Percentiles rank a stretch among this genome's conserved stretches.
phyloP scores from a whole-genome alignment of 2,888 invertebrate genomes.

The Norana najaformis region DNA sequence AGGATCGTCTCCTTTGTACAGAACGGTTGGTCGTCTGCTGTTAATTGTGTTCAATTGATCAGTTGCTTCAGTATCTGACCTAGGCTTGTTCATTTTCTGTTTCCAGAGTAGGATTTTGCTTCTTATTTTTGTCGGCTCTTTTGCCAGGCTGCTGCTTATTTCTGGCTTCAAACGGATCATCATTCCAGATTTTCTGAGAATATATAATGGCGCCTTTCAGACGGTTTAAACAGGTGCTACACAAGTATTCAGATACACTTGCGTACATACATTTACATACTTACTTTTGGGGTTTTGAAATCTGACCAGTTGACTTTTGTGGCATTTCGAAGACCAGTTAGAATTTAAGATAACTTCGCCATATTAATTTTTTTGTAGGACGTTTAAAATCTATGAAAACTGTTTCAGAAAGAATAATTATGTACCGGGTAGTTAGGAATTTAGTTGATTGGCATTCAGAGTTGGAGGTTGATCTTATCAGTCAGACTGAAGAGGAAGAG shows the following conservation, averaged over 20 bases:
- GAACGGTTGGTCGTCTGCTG: slow-evolving; percentile 29
- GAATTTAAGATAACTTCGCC: no score
- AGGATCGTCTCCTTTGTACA: slow-evolving; percentile 49
- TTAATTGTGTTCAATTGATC: background rate
- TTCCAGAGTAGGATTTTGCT: background rate
- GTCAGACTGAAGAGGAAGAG: background rate
- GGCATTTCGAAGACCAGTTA: no score
- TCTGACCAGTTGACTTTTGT: no score
- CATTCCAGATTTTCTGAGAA: background rate
- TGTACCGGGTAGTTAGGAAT: no score
- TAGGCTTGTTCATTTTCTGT: background rate
- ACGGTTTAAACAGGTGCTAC: no score
- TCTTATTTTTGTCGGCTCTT: background rate
- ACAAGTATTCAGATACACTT: no score
- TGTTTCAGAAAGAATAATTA: no score
- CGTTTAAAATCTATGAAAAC: no score
- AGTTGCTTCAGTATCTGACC: slow-evolving; percentile 9
- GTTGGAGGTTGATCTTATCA: background rate
- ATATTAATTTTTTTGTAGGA: no score
- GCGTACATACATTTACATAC: no score
- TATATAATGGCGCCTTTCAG: background rate
- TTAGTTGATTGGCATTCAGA: no score
- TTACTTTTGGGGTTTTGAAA: no score
- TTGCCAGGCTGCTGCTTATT: background rate
- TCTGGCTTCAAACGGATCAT: background rate